These are phyloP conservation scores for Crematogaster levior DNA, from an alignment of 2,888 invertebrate genomes.

Conservation along the genomic window DNA sequence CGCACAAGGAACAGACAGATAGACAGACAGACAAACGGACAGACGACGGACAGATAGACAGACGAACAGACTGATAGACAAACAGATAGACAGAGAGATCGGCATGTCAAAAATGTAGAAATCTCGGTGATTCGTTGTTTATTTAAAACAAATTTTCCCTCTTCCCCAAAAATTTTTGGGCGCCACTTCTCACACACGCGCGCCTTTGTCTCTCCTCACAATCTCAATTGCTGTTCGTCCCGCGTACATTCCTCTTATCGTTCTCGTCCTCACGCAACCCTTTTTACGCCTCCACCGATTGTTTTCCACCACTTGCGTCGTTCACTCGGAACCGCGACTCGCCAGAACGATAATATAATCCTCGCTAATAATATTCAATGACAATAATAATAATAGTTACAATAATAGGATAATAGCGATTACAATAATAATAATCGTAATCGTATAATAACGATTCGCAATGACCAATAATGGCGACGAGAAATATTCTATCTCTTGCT, in stretches of 20 bases:
- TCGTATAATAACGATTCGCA: conserved; percentile 66
- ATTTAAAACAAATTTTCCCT: conserved; percentile 77
- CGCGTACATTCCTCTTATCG: conserved; percentile 18
- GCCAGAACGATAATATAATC: conserved; percentile 60
- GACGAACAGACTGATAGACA: conserved; percentile 77
- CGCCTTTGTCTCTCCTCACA: conserved; percentile 16
- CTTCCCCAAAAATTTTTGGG: conserved; percentile 24
- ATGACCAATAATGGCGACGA: conserved; percentile 51
- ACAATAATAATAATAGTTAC: conserved; percentile 70
- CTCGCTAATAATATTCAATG: conserved; percentile 57
- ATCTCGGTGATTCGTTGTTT: conserved; percentile 81
- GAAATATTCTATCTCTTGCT: conserved; percentile 10
- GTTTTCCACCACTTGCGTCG: conserved; percentile 21
- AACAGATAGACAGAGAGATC: conserved; percentile 78
- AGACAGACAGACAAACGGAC: conserved; percentile 67
- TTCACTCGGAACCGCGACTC: conserved; percentile 35
- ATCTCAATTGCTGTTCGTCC: conserved; percentile 36
- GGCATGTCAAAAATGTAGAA: conserved; percentile 75
- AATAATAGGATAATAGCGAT: conserved; percentile 71
- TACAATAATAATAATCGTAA: conserved; percentile 67
- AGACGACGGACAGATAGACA: conserved; percentile 73
- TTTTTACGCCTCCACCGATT: conserved; percentile 11
- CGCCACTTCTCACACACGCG: conserved; percentile 18
- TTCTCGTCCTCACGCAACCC: not conserved
- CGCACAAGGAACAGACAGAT: conserved; percentile 69